These are phyloP conservation scores for Choristoneura fumiferana DNA, from an alignment of 1,140 invertebrate genomes.

Conservation along the genomic window DNA sequence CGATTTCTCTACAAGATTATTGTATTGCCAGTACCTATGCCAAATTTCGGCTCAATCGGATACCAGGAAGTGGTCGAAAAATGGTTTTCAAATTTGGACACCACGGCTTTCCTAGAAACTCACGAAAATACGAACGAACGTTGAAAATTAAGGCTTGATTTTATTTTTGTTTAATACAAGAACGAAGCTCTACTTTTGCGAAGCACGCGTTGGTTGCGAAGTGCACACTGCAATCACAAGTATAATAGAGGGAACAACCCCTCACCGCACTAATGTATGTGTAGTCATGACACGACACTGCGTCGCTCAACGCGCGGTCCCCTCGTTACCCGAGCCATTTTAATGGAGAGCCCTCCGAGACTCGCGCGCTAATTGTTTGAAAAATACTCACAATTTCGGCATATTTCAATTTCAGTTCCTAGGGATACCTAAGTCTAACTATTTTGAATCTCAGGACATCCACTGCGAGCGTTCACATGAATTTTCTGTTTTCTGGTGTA, in stretches of 20 bases:
- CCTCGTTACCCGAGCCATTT: slow-evolving; percentile 50
- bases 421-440: not conserved
- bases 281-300: slow-evolving; percentile 48
- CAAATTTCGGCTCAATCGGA: no score
- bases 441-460: no score
- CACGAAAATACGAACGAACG: no score
- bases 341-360: slow-evolving; percentile 50
- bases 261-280: slow-evolving; percentile 51
- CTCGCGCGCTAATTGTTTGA: slow-evolving; percentile 49
- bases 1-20: no score
- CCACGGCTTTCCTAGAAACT: no score
- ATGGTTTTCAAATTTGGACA: no score
- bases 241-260: slow-evolving; percentile 39
- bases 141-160: no score
- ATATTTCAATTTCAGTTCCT: not conserved
- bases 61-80: no score
- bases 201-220: not conserved
- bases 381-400: slow-evolving; percentile 33
- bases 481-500: no score
- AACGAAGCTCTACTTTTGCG: not conserved
- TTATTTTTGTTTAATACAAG: no score
- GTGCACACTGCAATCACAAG: slow-evolving; percentile 9
- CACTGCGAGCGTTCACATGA: no score
- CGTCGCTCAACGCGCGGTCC: slow-evolving; percentile 26
- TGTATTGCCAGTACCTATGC: no score